These are phyloP conservation scores for Ethmia dodecea DNA, from an alignment of 2,888 invertebrate species.

Conservation along the genomic window DNA sequence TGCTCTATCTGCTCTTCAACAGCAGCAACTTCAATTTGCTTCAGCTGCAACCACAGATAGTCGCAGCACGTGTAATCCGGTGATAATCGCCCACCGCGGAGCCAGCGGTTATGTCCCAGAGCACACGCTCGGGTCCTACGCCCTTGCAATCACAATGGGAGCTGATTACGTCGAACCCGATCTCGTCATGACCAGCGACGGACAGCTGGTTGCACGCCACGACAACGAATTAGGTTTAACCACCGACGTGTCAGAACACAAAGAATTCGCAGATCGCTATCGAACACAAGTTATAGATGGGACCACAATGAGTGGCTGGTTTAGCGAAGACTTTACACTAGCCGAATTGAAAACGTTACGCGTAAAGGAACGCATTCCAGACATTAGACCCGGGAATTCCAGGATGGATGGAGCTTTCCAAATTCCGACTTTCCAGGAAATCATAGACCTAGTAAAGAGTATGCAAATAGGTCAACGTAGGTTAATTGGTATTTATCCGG, in stretches of 20 bases:
- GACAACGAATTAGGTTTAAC: constrained; percentile 58
- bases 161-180: constrained; percentile 66
- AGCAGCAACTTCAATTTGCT: too few species aligned
- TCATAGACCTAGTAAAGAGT: constrained; percentile 57
- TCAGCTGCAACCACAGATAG: too few species aligned
- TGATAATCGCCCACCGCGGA: constrained; percentile 61
- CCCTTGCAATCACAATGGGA: constrained; percentile 62
- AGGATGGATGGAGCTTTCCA: constrained; percentile 50
- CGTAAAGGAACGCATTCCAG: constrained; percentile 56
- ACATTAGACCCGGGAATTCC: constrained; percentile 52
- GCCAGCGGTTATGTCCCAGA: constrained; percentile 66
- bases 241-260: constrained; percentile 47
- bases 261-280: constrained; percentile 52
- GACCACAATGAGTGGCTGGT: constrained; percentile 47
- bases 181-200: constrained; percentile 61
- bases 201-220: constrained; percentile 57
- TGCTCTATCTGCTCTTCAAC: background rate
- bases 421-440: constrained; percentile 61
- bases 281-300: constrained; percentile 54
- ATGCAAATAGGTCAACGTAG: constrained; percentile 47
- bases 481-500: constrained; percentile 58
- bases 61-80: constrained; percentile 46
- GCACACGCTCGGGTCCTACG: constrained; percentile 63
- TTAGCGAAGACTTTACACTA: constrained; percentile 65
- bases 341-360: constrained; percentile 58